These are phyloP conservation scores for Euzophera pinguis DNA, from an alignment of 2,888 invertebrate genomes.

Conservation along the genomic window DNA sequence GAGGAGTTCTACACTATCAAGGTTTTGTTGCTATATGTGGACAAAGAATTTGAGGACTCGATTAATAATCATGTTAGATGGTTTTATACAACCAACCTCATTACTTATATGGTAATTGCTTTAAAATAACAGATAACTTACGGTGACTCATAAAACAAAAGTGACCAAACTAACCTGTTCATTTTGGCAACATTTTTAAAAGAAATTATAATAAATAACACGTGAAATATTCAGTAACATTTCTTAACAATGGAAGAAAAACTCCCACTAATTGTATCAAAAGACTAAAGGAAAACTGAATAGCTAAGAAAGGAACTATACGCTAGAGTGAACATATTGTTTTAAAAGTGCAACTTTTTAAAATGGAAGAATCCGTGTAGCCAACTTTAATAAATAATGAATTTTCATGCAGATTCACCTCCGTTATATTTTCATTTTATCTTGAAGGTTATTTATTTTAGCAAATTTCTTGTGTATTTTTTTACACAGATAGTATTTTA, in stretches of 20 bases:
- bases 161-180: no score
- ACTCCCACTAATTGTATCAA: not conserved
- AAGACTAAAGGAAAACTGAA: not conserved
- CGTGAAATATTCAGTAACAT: not conserved
- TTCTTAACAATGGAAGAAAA: not conserved
- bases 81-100: no score
- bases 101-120: no score
- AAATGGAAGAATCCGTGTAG: not conserved
- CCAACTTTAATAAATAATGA: constrained; percentile 1
- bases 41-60: no score
- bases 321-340: constrained; percentile 6
- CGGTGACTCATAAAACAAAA: not conserved
- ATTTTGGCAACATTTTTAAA: no score
- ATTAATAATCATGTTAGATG: no score
- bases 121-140: no score
- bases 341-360: not conserved
- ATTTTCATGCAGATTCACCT: constrained; percentile 1
- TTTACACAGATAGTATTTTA: no score
- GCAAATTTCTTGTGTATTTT: not conserved
- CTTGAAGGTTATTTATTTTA: not conserved
- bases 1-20: no score
- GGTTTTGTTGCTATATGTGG: no score
- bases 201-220: not conserved
- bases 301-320: constrained; percentile 1
- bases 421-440: not conserved